phyloP scores from a whole-genome alignment of 2,797 vertebrate species.

The Bryconaethiops microstoma region DNA sequence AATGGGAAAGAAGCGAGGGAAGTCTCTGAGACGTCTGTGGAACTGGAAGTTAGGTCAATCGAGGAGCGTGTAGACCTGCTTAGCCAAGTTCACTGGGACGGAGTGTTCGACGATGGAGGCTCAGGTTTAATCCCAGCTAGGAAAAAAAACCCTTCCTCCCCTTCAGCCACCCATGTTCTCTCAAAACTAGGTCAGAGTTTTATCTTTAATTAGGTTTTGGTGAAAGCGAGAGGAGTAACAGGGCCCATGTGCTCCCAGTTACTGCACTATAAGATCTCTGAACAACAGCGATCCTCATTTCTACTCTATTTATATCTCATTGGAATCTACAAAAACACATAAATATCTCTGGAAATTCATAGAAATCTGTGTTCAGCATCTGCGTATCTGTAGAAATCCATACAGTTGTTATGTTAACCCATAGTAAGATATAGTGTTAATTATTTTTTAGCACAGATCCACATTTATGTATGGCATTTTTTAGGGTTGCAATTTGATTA shows the following conservation, averaged over 20 bases:
- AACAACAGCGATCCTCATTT: not conserved
- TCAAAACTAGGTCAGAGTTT: slow-evolving; percentile 70
- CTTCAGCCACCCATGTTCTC: slow-evolving; percentile 18
- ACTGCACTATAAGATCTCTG: slow-evolving; percentile 25
- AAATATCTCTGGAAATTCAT: not conserved
- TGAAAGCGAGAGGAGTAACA: slow-evolving; percentile 58
- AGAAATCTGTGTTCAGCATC: not conserved
- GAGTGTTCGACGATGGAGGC: slow-evolving; percentile 1
- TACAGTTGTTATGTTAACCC: no score
- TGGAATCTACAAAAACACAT: slow-evolving; percentile 17
- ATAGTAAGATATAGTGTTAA: no score
- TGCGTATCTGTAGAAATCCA: not conserved
- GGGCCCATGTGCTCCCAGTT: slow-evolving; percentile 43
- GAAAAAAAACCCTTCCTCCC: slow-evolving; percentile 10
- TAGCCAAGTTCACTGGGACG: slow-evolving; percentile 5
- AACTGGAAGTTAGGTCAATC: not conserved
- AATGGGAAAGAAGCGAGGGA: slow-evolving; percentile 29
- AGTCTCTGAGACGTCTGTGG: not conserved
- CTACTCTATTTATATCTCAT: slow-evolving; percentile 28
- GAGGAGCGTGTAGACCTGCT: not conserved
- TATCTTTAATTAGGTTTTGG: slow-evolving; percentile 67
- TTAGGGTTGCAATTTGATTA: no score
- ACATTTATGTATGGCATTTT: no score
- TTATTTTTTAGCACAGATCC: no score
- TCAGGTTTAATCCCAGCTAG: slow-evolving; percentile 36